A percentile compares a stretch with the other conserved stretches of the same genome.
phyloP scores from a whole-genome alignment of 1,140 invertebrate genomes.

The Pantala flavescens region DNA sequence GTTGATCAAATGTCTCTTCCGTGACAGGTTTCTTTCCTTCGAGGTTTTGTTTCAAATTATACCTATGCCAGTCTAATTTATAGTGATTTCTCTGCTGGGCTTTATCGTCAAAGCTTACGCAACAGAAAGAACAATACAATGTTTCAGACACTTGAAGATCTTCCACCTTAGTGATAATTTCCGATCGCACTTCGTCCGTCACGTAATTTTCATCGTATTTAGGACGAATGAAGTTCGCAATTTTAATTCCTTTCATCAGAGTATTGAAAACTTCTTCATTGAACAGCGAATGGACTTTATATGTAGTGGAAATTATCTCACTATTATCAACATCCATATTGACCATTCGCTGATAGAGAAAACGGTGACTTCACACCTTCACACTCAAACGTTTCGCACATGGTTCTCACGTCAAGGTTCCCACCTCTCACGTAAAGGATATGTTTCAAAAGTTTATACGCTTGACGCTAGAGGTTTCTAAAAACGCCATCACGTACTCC shows the following conservation, averaged over 20 bases:
- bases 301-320: background rate
- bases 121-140: constrained; percentile 44
- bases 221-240: background rate
- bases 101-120: constrained; percentile 38
- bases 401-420: too few relatives aligned
- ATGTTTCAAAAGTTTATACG: too few relatives aligned
- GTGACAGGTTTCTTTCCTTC: constrained; percentile 42
- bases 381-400: too few relatives aligned
- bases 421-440: too few relatives aligned
- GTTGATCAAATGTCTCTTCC: constrained; percentile 43
- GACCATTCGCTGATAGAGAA: too few relatives aligned
- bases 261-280: background rate
- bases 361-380: too few relatives aligned
- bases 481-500: too few relatives aligned
- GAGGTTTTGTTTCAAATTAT: constrained; percentile 57
- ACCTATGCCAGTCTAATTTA: constrained; percentile 60
- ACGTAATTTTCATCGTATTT: background rate
- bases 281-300: background rate
- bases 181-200: background rate
- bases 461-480: too few relatives aligned
- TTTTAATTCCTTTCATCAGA: background rate
- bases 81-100: constrained; percentile 46
- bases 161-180: background rate
- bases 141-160: constrained; percentile 39
- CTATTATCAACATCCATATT: too few relatives aligned